Evolutionary conservation across 2,113 vertebrate genomes (phyloP), one percentile per base, ranked within the genome.

Genomic region (Pomatostomus ruficeps): DNA sequence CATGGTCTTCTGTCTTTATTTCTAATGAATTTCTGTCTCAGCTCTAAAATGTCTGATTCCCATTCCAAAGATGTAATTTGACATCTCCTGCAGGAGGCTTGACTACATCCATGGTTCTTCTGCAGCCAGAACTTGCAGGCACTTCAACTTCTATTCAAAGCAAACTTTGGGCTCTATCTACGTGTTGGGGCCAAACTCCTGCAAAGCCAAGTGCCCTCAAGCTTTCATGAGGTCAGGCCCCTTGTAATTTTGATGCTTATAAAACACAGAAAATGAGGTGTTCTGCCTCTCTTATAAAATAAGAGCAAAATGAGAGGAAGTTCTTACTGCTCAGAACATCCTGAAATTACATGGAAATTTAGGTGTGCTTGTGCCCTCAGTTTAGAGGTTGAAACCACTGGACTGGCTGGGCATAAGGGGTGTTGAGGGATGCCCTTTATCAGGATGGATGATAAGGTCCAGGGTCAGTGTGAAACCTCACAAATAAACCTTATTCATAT

Each of bases 41-140:
- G 73, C 43, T 84, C 57, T 88, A 52, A 90, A 80, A 84, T 77
- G 91, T 90, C 94, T 96, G 75, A 31, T 94, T 97, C 88, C 52
- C 61, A 57, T 86, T 96, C 88, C 83, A 93, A 68, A 73, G 72
- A 77, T 59, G 72, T 80, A 77, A 93, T 71, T 74, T 88, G 43
- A 77, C 91, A 93, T 96, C 90, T 96, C 12, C 81, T 96, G 16
- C 77, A 67, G 93, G 67, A 29, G 20, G 7, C 85, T 80, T 89
- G 76, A 91, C 70, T 66, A 45, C n/a, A 36, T 70, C 43, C 67
- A 33, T 63, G 63, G 1, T 13, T 87, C 48, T 91, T 29, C 52
- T 51, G 22, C 46, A 79, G 67, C 38, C 85, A 91, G 82, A 91
- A 70, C 19, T 84, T 66, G 28, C 59, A 93, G 38, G 52, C 16